Evolutionary conservation across 37 sponge, comb jelly and placozoan species (phyloP).

Genomic region (Lycopodina hypogea): DNA sequence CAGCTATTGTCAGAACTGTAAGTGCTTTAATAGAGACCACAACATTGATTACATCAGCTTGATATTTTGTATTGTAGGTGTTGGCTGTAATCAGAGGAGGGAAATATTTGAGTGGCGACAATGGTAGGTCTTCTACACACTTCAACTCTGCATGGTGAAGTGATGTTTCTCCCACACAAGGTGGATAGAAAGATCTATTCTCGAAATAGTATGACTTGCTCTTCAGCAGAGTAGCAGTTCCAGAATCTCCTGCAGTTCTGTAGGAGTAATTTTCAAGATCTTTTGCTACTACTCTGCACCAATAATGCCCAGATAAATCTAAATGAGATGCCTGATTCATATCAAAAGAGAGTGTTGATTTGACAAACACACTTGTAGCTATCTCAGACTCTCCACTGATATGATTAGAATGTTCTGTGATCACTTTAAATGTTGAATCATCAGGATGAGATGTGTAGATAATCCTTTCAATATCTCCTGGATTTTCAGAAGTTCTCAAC

Average conservation of each 20-base stretch:
- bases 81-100: too few relatives aligned
- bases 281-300: slow-evolving; percentile 5
- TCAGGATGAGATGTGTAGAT: background rate
- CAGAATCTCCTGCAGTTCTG: background rate
- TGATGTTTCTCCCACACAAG: background rate
- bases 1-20: background rate
- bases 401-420: background rate
- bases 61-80: too few relatives aligned
- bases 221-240: background rate
- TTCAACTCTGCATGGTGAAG: background rate
- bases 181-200: background rate
- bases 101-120: too few relatives aligned
- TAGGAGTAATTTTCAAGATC: slow-evolving; percentile 3
- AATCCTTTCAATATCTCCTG: background rate
- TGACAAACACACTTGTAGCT: background rate
- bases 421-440: background rate
- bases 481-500: background rate
- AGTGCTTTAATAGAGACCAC: background rate
- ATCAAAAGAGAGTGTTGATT: slow-evolving; percentile 8
- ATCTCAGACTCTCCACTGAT: background rate
- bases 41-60: too few relatives aligned
- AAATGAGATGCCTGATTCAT: background rate
- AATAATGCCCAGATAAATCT: background rate
- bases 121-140: background rate
- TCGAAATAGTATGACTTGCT: background rate